A percentile compares a stretch with the other conserved stretches of the same genome.
Conservation (phyloP, 2,888 invertebrate genomes). For the Electrophaes corylata region DNA sequence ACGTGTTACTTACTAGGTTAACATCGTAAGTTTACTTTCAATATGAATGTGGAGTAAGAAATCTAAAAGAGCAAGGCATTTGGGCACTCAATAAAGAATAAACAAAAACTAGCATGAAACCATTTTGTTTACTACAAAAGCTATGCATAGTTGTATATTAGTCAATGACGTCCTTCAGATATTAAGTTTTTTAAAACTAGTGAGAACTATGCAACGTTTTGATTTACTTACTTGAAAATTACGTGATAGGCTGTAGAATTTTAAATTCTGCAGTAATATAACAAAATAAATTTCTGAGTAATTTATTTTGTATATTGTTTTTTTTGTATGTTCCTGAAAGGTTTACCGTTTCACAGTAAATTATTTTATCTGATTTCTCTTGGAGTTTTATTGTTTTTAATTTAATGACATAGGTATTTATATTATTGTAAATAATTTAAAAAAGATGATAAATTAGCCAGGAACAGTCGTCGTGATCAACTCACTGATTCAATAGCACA, state of each 20-base stretch:
- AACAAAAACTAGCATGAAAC: too few relatives aligned
- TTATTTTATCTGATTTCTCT: background rate
- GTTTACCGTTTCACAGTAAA: background rate
- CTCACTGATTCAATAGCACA: conserved; percentile 34
- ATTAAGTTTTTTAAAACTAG: too few relatives aligned
- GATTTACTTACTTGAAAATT: conserved; percentile 1
- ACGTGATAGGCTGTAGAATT: background rate
- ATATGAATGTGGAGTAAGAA: too few relatives aligned
- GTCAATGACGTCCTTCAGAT: too few relatives aligned
- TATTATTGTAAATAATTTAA: background rate
- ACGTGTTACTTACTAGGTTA: background rate
- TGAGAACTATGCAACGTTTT: background rate
- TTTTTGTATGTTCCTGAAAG: too few relatives aligned
- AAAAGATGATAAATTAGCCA: background rate
- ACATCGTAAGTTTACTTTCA: too few relatives aligned
- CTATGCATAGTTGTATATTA: too few relatives aligned
- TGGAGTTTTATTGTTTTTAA: background rate
- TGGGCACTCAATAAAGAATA: too few relatives aligned
- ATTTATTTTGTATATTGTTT: too few relatives aligned
- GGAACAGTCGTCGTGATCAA: conserved; percentile 14
- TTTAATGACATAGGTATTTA: background rate
- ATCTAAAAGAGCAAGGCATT: too few relatives aligned
- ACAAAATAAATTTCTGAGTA: too few relatives aligned
- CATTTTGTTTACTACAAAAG: too few relatives aligned
- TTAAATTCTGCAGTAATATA: background rate